Conservation (phyloP, 35 echinoderm and acorn worm species). For the Nesometra sesokonis region DNA sequence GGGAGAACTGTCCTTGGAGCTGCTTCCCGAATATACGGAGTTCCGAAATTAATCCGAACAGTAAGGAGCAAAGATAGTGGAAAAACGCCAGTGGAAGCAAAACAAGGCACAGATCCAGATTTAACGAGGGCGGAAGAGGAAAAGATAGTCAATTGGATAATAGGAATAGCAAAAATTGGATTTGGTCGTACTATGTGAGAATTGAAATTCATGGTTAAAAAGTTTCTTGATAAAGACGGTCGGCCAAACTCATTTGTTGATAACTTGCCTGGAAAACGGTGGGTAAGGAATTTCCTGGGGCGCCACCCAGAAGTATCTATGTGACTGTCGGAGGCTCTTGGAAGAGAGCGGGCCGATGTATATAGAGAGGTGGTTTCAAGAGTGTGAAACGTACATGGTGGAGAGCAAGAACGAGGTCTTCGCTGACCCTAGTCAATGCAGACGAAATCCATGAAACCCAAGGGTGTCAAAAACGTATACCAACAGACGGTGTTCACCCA, state of each 20-base stretch:
- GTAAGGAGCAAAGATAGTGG: slow-evolving; percentile 15
- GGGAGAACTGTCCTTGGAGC: not conserved
- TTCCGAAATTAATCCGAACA: slow-evolving; percentile 13
- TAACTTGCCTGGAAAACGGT: slow-evolving; percentile 10
- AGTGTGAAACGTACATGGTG: not conserved
- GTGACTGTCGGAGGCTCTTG: not conserved
- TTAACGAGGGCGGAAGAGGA: slow-evolving; percentile 16
- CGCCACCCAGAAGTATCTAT: slow-evolving; percentile 8
- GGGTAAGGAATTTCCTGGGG: slow-evolving; percentile 12
- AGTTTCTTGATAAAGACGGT: slow-evolving; percentile 9
- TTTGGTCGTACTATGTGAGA: not conserved
- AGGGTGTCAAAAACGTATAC: too few relatives aligned
- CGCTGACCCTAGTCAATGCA: too few relatives aligned
- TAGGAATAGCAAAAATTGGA: slow-evolving; percentile 14
- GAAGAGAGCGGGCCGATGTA: not conserved
- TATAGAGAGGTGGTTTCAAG: slow-evolving; percentile 5
- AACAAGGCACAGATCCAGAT: slow-evolving; percentile 11
- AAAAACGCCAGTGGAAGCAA: not conserved
- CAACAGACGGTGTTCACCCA: too few relatives aligned
- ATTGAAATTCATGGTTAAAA: slow-evolving; percentile 1
- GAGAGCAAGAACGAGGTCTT: too few relatives aligned
- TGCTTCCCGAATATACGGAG: not conserved
- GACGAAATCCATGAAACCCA: too few relatives aligned
- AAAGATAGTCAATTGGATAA: slow-evolving; percentile 7
- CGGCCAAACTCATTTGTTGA: slow-evolving; percentile 13